phyloP scores from a whole-genome alignment of 2,888 invertebrate species.

The Cistogaster globosa region DNA sequence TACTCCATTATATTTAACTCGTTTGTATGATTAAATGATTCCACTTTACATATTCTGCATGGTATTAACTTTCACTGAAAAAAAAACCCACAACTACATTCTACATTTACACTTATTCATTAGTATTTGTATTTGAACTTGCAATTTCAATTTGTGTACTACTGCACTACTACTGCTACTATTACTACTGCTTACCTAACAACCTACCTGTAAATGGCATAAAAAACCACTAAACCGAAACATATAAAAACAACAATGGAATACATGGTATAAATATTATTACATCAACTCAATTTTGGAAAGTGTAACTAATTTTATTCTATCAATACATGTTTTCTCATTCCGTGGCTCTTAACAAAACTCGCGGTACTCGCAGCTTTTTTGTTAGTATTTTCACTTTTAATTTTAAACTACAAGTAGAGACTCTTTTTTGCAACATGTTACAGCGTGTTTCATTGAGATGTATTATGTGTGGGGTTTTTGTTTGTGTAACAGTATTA shows the following conservation, averaged over 20 bases:
- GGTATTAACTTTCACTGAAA: constrained; percentile 64
- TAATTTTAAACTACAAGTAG: neutral
- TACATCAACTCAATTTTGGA: constrained; percentile 30
- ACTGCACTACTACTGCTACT: neutral
- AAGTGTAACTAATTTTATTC: neutral
- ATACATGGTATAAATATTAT: constrained; percentile 56
- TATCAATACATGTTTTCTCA: constrained; percentile 1
- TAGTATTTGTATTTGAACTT: constrained; percentile 25
- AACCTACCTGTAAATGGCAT: constrained; percentile 11
- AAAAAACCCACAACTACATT: neutral
- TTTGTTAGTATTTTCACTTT: constrained; percentile 32
- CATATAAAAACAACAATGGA: constrained; percentile 31
- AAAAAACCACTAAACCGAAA: constrained; percentile 7
- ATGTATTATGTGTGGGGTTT: too few relatives aligned
- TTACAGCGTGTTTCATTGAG: too few relatives aligned
- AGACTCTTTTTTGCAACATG: neutral
- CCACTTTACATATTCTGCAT: constrained; percentile 34
- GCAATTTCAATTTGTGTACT: constrained; percentile 36
- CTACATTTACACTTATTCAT: constrained; percentile 13
- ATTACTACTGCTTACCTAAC: constrained; percentile 16
- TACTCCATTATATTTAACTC: constrained; percentile 46
- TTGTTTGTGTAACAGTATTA: too few relatives aligned
- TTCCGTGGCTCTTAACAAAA: constrained; percentile 4
- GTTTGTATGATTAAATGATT: constrained; percentile 53
- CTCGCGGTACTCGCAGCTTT: neutral